Evolutionary conservation across 2,113 vertebrate genomes (phyloP).

Genomic region (Anhinga rufa): DNA sequence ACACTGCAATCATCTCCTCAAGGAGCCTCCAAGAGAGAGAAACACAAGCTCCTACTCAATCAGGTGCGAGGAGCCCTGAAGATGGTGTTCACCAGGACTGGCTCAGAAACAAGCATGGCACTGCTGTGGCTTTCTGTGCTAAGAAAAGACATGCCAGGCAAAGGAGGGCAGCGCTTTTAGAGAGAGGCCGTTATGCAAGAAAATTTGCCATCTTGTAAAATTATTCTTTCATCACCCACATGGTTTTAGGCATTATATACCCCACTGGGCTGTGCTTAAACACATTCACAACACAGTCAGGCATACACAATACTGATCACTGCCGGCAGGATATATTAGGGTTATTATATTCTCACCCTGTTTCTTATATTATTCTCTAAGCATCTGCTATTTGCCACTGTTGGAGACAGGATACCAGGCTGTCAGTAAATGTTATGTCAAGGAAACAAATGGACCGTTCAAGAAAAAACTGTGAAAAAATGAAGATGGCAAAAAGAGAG

Average conservation of each 20-base stretch:
- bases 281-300: neutral
- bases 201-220: neutral
- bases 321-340: conserved; percentile 27
- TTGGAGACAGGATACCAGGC: conserved; percentile 24
- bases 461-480: neutral
- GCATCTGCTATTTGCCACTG: conserved; percentile 54
- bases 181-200: neutral
- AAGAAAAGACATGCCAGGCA: neutral
- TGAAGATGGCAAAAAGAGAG: neutral
- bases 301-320: neutral
- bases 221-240: neutral
- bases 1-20: neutral
- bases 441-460: conserved; percentile 27
- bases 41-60: neutral
- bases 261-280: neutral
- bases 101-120: neutral
- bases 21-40: neutral
- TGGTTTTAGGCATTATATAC: neutral
- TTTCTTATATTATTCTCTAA: conserved; percentile 35
- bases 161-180: neutral
- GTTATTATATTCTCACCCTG: conserved; percentile 42
- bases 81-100: neutral
- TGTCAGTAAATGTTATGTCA: conserved; percentile 43
- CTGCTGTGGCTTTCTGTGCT: neutral
- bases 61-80: neutral